Evolutionary conservation across 2,888 invertebrate genomes (phyloP), one percentile per base, ranked within the genome.

Genomic region (Copidosoma aretas): DNA sequence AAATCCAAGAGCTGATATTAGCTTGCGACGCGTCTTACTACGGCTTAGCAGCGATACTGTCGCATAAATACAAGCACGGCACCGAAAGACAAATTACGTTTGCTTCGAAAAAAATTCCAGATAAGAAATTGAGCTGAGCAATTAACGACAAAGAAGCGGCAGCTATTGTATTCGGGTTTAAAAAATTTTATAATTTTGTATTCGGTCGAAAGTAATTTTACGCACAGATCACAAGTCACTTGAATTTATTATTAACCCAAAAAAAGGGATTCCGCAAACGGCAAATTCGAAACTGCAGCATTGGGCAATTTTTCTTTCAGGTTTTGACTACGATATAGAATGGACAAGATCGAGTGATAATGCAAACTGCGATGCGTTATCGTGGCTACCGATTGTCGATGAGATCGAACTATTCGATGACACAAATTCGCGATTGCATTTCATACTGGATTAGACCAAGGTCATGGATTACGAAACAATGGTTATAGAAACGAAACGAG

Each of bases 161-260:
- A n/a, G n/a, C n/a, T n/a, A n/a, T n/a, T n/a, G n/a, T 74, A 74
- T 39, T 74, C 72, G 10, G 51, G 63, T 17, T 46, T 39, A 2
- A 51, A 10, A 51, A 58, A 25, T 64, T 64, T 64, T 58, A 58
- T 17, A 21, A 17, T 51, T 76, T 67, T 51, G 51, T 76, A 10
- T 71, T 56, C 43, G 74, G 74, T 1, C 54, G 53, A 22, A 56
- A 22, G 71, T 79, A 39, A 77, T 72, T 0, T 67, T 83, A 43
- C 22, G 76, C 8, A 82, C 80, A 5, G 81, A 83, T 71, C 77
- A 81, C 65, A 73, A 80, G 57, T 81, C 84, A 8, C 70, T 84
- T 17, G 71, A 71, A 21, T 71, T 71, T 21, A 76, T 84, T 17
- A 75, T 82, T 19, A 66, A 67, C 1, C 65, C 67, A 19, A 53